Conservation (phyloP, 2,888 invertebrate species). For the Smittia aterrima region DNA sequence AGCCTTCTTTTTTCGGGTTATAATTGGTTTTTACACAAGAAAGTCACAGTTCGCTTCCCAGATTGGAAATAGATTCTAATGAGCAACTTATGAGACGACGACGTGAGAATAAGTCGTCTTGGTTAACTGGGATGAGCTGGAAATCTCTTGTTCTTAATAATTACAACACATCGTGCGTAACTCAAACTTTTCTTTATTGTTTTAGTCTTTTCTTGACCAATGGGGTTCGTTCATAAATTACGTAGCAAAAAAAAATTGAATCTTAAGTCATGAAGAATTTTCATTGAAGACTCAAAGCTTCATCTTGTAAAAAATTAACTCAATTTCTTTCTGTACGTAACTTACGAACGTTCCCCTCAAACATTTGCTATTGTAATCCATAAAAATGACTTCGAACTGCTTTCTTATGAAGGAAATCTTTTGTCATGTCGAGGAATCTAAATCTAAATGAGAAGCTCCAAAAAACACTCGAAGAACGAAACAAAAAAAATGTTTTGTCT, state of each 20-base stretch:
- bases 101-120: background rate
- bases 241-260: too few relatives aligned
- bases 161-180: slow-evolving; percentile 40
- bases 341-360: background rate
- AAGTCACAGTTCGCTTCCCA: background rate
- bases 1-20: background rate
- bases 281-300: too few relatives aligned
- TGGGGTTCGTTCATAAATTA: too few relatives aligned
- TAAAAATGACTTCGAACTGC: slow-evolving; percentile 24
- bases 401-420: slow-evolving; percentile 31
- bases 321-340: too few relatives aligned
- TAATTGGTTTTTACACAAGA: slow-evolving; percentile 1
- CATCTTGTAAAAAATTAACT: too few relatives aligned
- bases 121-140: background rate
- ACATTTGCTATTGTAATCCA: slow-evolving; percentile 3
- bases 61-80: background rate
- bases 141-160: slow-evolving; percentile 11
- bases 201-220: background rate
- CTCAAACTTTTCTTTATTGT: background rate
- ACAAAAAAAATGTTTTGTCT: background rate
- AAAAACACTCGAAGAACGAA: background rate
- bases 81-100: background rate
- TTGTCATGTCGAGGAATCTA: slow-evolving; percentile 2
- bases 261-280: too few relatives aligned
- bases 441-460: background rate